Evolutionary conservation across 2,113 vertebrate genomes (phyloP), one percentile per base, ranked within the genome.

Genomic region (Cinclus cinclus): DNA sequence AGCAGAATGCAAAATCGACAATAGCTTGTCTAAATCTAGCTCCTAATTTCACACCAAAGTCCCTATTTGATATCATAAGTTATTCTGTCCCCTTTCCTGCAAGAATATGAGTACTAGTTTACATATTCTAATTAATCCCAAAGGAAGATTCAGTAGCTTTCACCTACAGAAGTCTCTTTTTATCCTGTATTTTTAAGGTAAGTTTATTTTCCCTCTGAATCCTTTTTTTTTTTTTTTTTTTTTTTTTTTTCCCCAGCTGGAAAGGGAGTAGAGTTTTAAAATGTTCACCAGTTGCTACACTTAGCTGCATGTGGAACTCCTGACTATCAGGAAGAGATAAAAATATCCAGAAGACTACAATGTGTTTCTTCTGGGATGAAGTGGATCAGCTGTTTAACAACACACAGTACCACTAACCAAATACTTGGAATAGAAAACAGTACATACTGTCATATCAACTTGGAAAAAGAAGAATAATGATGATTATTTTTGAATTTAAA

Each of bases 121-220:
- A 96, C 87, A 93, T 81, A 92, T 60, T 81, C 90, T 95, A 94
- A 95, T 94, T 94, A 95, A 89, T 81, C 94, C 79, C 93, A 93
- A 81, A 93, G 80, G 84, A 90, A 75, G 52, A 64, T 52, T 86
- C 47, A 31, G 41, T 35, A 71, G 67, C 55, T 92, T 87, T 49
- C n/a, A 92, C 35, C 21, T 62, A 70, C 78, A 74, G 42, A 74
- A 81, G 50, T 44, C 35, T 87, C 31, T 69, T 53, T 89, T 75
- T 73, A 65, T 65, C 70, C 68, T 75, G 5, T 67, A 55, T 77
- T 83, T 94, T 86, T 81, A 90, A 95, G 82, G 87, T 77, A 81
- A 46, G 16, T 59, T 86, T 70, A 62, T 90, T 92, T 90, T 77
- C 10, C 21, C 30, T 83, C 64, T 60, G 27, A 93, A 88, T 77